Base-by-base conservation (phyloP, 1,140 invertebrate species). In the Trichoplusia ni region DNA sequence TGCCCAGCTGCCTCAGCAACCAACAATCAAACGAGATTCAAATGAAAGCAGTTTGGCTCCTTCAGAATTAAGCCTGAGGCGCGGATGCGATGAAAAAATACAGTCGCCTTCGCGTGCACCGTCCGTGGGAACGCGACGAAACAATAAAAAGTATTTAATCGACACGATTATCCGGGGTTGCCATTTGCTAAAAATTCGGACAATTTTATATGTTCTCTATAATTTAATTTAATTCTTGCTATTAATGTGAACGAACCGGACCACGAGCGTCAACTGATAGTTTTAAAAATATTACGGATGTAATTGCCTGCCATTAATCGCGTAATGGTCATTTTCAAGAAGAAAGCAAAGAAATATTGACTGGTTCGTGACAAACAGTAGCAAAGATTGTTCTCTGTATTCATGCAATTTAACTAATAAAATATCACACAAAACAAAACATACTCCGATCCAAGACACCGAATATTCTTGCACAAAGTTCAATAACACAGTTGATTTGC, bases 81-180 rank as follows among this genome's bases (percentile, higher is more conserved):
- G 65, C 83, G 84, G 82, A 87, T 86, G 77, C 71, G 49, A 67
- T 59, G 18, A 29, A 64, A 64, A 69, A 70, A 70, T 33, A 67
- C 27, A 64, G 63, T 67, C 69, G 68, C 71, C 64, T 64, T 78
- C 71, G 71, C 75, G 73, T 80, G 84, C 74, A 76, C 38, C 67
- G 70, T 74, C 71, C 84, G 86, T 89, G 86, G 82, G 86, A 89
- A 89, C 79, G 60, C 79, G 60, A 64, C 19, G 65, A 51, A 70
- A 81, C 74, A 74, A 82, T 81, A 84, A 79, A 75, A 71, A 64
- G 64, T 69, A 69, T 66, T 71, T 67, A 73, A 70, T 60, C 35
- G 54, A 47, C 60, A 68, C 59, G 73, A 76, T 81, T 72, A 77
- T 78, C 80, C 64, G 44, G 72, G 70, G 69, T 69, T 77, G 73